Base-by-base conservation (phyloP, 2,113 vertebrate genomes). In the Smithornis capensis region DNA sequence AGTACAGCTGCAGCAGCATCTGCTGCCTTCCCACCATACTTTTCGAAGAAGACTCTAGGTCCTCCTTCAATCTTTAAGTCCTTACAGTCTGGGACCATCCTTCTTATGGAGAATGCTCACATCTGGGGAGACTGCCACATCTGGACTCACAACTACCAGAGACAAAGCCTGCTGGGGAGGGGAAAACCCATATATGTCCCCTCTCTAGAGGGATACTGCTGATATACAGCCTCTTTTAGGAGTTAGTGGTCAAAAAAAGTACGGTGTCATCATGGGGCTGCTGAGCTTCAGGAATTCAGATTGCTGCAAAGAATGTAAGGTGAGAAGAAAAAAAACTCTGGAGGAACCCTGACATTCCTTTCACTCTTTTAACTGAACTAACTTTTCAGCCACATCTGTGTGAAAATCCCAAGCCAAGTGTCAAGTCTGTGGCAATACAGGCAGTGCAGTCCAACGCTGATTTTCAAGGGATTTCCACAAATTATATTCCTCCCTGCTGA, bases 101-200 rank as follows among this genome's bases (percentile, higher is more conserved):
- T 73, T 83, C 19, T 24, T 16, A 31, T 2, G 1, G 5, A 56
- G 10, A 42, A 74, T n/a, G 22, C 22, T 67, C 23, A 25, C 2
- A 16, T 14, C 37, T 56, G 23, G n/a, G 24, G 22, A 47, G 5
- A 19, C 14, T 11, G 25, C 35, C 21, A 64, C 15, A 4, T 33
- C 55, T 28, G 42, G 28, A 37, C 23, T 22, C 47, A 42, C 17
- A 45, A 10, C 9, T 74, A 17, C 19, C 44, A 53, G 42, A 44
- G 67, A 28, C 0, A 0, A 62, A 49, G 50, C 2, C 27, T 40
- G 6, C 27, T 70, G 29, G 28, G 22, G 4, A 71, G 10, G 4
- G 19, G 21, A 52, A 31, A 55, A 68, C 19, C 19, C 64, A 49
- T 2, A 1, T 2, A 8, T 10, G 10, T 63, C 44, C 47, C 18